phyloP scores from a whole-genome alignment of 2,888 invertebrate genomes.

The Sthenelais limicola region DNA sequence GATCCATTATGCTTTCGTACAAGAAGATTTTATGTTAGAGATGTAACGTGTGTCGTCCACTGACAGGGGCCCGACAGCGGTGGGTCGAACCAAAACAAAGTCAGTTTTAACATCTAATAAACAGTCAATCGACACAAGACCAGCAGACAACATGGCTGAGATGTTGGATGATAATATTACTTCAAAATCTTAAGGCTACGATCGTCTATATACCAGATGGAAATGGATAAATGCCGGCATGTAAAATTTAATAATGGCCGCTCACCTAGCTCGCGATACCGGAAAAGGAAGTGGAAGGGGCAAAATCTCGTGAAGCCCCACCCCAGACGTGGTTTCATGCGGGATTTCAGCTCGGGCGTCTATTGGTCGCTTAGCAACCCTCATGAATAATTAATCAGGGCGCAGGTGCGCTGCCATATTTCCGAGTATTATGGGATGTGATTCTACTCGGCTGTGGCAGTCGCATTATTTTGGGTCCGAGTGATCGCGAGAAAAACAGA shows the following conservation, averaged over 20 bases:
- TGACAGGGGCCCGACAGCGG: too few species aligned
- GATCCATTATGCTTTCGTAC: too few species aligned
- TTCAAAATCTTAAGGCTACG: too few species aligned
- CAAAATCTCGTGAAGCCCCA: background rate
- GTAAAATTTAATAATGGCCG: slow-evolving; percentile 9
- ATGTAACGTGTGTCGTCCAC: too few species aligned
- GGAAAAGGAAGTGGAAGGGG: slow-evolving; percentile 27
- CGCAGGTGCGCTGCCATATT: slow-evolving; percentile 32
- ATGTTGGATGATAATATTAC: too few species aligned
- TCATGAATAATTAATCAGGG: slow-evolving; percentile 43
- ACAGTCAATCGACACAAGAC: too few species aligned
- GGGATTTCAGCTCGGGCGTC: slow-evolving; percentile 12
- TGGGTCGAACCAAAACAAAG: too few species aligned
- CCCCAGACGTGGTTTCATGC: background rate
- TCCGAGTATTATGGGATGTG: slow-evolving; percentile 44
- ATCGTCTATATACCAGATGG: background rate
- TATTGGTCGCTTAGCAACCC: slow-evolving; percentile 24
- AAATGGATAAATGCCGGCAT: background rate
- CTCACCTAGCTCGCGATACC: slow-evolving; percentile 38
- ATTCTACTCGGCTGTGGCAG: background rate
- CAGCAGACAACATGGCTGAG: too few species aligned
- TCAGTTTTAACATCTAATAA: too few species aligned
- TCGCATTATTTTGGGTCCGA: too few species aligned
- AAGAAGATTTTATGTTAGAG: too few species aligned
- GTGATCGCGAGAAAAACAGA: too few species aligned